These are phyloP conservation scores for Cremastobaeus sp. DNA, from an alignment of 2,888 invertebrate genomes.

Conservation along the genomic window DNA sequence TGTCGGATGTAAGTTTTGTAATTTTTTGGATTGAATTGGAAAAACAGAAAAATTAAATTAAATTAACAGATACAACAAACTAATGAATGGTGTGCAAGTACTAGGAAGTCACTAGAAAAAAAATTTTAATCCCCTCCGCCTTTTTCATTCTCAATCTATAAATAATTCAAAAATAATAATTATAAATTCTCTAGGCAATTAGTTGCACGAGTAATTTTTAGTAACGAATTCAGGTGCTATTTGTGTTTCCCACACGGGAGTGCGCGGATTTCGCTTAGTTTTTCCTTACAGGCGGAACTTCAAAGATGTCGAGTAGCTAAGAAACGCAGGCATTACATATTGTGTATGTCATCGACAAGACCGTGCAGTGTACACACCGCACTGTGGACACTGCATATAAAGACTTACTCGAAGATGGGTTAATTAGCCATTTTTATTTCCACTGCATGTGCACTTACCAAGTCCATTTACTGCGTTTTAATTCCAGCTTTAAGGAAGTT, in stretches of 20 bases:
- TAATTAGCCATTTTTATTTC: constrained; percentile 54
- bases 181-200: no score
- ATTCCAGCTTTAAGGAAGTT: constrained; percentile 21
- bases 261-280: constrained; percentile 47
- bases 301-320: constrained; percentile 61
- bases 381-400: constrained; percentile 56
- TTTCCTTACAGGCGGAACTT: constrained; percentile 52
- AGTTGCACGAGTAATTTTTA: no score
- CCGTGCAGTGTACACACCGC: constrained; percentile 51
- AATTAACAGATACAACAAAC: no score
- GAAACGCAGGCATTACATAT: constrained; percentile 62
- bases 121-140: no score
- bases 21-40: no score
- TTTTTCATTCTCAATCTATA: no score
- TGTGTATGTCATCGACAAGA: constrained; percentile 56
- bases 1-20: no score
- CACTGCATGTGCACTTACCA: constrained; percentile 5
- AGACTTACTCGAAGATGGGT: constrained; percentile 40
- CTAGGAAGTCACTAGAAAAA: no score
- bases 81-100: no score
- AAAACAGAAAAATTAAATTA: no score
- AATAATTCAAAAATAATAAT: no score
- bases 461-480: constrained; percentile 32
- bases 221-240: constrained; percentile 30
- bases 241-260: constrained; percentile 59